These are phyloP conservation scores for Apamea sordens DNA, from an alignment of 2,888 invertebrate genomes.

Conservation along the genomic window DNA sequence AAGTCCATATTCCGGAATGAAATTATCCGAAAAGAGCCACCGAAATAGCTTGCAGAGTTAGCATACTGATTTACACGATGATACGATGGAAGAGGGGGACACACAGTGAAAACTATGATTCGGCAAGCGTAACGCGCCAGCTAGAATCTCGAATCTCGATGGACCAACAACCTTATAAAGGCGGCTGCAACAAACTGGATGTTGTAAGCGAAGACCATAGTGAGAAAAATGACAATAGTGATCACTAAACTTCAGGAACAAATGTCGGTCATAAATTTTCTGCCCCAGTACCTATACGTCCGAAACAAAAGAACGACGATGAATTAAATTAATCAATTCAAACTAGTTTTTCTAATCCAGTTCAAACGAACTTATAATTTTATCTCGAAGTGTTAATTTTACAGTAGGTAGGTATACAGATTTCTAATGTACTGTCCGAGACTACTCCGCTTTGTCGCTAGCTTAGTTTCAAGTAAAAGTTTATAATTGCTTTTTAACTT, in stretches of 20 bases:
- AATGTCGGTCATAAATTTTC: neutral
- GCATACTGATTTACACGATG: neutral
- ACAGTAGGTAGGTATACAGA: constrained; percentile 5
- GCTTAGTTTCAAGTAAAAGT: constrained; percentile 50
- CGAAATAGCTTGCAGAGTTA: too few relatives aligned
- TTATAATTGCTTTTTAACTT: constrained; percentile 56
- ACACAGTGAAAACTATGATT: neutral
- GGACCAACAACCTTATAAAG: neutral
- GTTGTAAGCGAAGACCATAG: neutral
- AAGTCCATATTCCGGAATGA: neutral
- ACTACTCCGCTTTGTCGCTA: constrained; percentile 30
- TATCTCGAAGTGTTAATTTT: constrained; percentile 29
- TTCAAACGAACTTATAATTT: constrained; percentile 16
- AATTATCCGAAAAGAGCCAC: neutral
- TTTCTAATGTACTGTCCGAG: constrained; percentile 31
- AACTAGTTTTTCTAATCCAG: neutral
- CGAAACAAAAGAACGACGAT: neutral
- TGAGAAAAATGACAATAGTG: neutral
- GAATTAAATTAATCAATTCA: neutral
- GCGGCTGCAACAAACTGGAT: neutral
- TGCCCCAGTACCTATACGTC: neutral
- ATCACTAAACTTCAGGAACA: neutral
- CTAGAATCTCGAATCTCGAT: neutral
- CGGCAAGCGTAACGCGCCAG: neutral
- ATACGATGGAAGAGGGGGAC: neutral